Conservation (phyloP, 1,140 invertebrate genomes). For the Drosophila kepulauana region DNA sequence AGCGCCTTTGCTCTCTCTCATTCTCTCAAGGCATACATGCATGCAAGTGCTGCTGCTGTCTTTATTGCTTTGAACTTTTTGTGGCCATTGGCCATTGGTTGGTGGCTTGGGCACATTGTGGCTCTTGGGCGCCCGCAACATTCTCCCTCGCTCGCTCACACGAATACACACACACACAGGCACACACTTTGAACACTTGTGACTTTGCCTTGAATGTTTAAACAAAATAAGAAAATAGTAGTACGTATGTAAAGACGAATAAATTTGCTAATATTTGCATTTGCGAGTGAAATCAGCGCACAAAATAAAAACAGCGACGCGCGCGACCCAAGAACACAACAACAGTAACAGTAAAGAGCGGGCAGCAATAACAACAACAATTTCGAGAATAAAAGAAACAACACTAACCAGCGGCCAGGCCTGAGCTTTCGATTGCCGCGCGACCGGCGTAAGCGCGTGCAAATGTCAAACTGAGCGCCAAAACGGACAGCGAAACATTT, state of each 20-base stretch:
- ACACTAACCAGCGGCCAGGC: conserved; percentile 41
- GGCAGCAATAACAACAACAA: conserved; percentile 16
- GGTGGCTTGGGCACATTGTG: conserved; percentile 22
- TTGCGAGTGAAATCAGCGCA: conserved; percentile 67
- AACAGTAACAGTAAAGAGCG: conserved; percentile 13
- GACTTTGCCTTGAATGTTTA: background rate
- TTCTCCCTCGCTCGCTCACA: conserved; percentile 23
- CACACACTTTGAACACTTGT: conserved; percentile 6
- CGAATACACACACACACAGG: background rate
- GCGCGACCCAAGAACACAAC: conserved; percentile 30
- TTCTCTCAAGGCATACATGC: conserved; percentile 26
- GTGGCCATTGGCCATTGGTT: conserved; percentile 23
- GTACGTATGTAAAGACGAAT: conserved; percentile 39
- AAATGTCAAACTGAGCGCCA: conserved; percentile 80
- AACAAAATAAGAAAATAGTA: conserved; percentile 27
- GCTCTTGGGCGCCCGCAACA: conserved; percentile 28
- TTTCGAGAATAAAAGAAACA: background rate
- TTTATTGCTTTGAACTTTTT: conserved; percentile 79
- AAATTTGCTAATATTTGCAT: conserved; percentile 43
- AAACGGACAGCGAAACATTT: conserved; percentile 53
- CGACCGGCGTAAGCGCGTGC: conserved; percentile 77
- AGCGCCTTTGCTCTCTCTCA: background rate
- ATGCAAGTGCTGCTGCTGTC: conserved; percentile 41
- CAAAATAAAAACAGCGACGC: conserved; percentile 42
- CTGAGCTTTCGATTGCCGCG: conserved; percentile 40